Evolutionary conservation across 2,888 invertebrate species (phyloP), one percentile per base, ranked within the genome.

Genomic region (Caenorhabditis imperialis): DNA sequence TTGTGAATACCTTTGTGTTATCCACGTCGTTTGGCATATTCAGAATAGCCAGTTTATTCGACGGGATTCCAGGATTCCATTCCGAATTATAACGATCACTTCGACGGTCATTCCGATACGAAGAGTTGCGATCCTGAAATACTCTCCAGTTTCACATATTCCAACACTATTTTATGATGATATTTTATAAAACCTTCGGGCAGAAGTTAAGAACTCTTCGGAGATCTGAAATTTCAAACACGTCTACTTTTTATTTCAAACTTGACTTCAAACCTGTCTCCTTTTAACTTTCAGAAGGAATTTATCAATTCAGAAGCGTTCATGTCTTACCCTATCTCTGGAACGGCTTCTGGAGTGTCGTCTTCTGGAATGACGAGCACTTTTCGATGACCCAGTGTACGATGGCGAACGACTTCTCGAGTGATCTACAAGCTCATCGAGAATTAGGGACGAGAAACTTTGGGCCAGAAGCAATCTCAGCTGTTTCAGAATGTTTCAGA

Each of bases 21-120:
- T 75, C 75, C 20, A 79, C 73, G 45, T 79, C 75, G 25, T 53
- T 63, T 4, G 79, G 79, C 47, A 79, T 55, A 40, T 74, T 75
- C 45, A 75, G 50, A 27, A 79, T 55, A 7, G 73, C 75, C n/a
- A 79, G 45, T 51, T 79, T 79, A 20, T 70, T 73, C 6, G 58
- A 55, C 18, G 79, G 79, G 37, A 53, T 20, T 23, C 63, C 63
- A 0, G 61, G 73, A 33, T 61, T 58, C 60, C 70, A 62, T 12
- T 72, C 58, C 38, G 47, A 47, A 44, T 30, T 30, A 10, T 48
- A 65, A 6, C 57, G 65, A 50, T 74, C 55, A 6, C 48, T 38
- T 14, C 51, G 33, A 18, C 18, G 25, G 20, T 37, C 25, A n/a
- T 35, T 53, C 6, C 47, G 54, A 7, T 38, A 38, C 22, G 20